Evolutionary conservation across 2,797 vertebrate genomes (phyloP), one percentile per base, ranked within the genome.

Genomic region (Heliangelus exortis): DNA sequence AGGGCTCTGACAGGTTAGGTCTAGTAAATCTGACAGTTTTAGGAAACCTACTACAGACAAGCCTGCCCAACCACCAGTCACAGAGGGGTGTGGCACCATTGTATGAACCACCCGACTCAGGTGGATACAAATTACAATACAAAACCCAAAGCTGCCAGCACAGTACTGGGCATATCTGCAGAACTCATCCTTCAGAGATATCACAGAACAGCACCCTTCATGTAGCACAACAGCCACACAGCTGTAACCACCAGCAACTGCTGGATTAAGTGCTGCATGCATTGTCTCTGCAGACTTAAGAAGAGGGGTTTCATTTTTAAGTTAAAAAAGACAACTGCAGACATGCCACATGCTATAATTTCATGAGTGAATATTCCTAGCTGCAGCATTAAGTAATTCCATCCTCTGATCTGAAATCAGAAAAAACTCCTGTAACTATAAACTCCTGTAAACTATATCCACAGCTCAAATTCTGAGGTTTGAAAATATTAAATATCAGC

Each of bases 71-170:
- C 12, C 9, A 69, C 41, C 25, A 69, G 45, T 31, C 53, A 33
- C 2, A 63, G 21, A 45, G 17, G 28, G 17, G 12, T 0, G 7
- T 10, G 20, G 34, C 28, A 76, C 8, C 12, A 41, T 0, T 20
- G 10, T 20, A 39, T 6, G n/a, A 84, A 45, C n/a, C 71, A 41
- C n/a, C 28, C 53, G 33, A 21, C n/a, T 51, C 22, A n/a, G 15
- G 3, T 16, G 9, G 48, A n/a, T 51, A 25, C 5, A 3, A 62
- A n/a, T 36, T 68, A 71, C 41, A 55, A 7, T 0, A 3, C 14
- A 20, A 86, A 28, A 65, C 41, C 3, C 1, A 1, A 67, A 75
- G 62, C 22, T 53, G 45, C 13, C 10, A 12, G 45, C 53, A 71
- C 43, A 62, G 12, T 3, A 63, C 5, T 5, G 21, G 34, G 20